Evolutionary conservation across 2,797 vertebrate species (phyloP).

Genomic region (Hippocampus kuda): DNA sequence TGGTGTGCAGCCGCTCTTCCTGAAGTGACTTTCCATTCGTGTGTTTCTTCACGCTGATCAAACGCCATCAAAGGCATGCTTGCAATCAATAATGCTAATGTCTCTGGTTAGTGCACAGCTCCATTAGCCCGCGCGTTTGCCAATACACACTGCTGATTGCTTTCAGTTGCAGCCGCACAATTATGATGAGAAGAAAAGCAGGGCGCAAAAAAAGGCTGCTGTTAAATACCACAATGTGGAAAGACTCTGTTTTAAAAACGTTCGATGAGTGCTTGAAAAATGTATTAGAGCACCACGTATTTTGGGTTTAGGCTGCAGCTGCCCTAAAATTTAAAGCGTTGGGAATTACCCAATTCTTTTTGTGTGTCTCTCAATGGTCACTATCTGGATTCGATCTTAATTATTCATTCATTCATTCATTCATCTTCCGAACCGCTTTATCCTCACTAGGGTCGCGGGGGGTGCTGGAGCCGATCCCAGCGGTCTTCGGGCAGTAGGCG

Average conservation of each 20-base stretch:
- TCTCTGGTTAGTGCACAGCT: slow-evolving; percentile 9
- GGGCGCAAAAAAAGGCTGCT: not conserved
- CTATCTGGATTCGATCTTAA: no score
- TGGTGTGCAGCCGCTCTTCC: slow-evolving; percentile 36
- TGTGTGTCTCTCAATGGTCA: no score
- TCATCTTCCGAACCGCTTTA: no score
- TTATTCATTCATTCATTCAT: no score
- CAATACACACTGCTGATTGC: not conserved
- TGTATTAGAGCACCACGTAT: not conserved
- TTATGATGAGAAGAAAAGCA: not conserved
- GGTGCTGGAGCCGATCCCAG: no score
- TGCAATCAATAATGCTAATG: slow-evolving; percentile 51
- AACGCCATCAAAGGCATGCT: slow-evolving; percentile 38
- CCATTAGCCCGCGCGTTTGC: slow-evolving; percentile 13
- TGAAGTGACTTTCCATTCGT: slow-evolving; percentile 23
- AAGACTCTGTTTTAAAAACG: not conserved
- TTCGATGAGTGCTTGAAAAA: not conserved
- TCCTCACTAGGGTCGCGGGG: no score
- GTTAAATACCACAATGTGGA: not conserved
- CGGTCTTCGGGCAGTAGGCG: no score
- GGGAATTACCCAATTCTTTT: not conserved
- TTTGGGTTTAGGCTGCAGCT: not conserved
- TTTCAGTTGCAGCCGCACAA: slow-evolving; percentile 8
- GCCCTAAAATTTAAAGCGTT: not conserved
- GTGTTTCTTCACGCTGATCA: slow-evolving; percentile 32